These are phyloP conservation scores for Strix aluco DNA, from an alignment of 2,113 vertebrate species.

Conservation along the genomic window DNA sequence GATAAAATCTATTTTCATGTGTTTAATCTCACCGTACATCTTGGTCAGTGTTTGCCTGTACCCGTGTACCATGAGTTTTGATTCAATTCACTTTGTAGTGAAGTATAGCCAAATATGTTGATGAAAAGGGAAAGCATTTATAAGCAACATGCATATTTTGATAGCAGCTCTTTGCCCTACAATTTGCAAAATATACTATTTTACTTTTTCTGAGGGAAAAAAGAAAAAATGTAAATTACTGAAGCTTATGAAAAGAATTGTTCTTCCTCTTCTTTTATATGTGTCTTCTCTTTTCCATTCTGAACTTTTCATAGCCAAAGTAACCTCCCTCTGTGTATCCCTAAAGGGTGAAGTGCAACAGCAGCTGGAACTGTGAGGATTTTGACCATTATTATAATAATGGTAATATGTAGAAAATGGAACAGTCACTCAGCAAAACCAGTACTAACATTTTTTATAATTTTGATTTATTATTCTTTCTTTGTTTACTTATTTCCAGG, in stretches of 20 bases:
- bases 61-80: neutral
- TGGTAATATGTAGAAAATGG: neutral
- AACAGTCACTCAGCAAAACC: neutral
- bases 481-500: neutral
- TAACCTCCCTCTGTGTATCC: neutral
- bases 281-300: neutral
- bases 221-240: neutral
- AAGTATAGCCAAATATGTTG: neutral
- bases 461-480: neutral
- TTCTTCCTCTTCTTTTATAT: neutral
- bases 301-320: neutral
- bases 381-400: neutral
- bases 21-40: neutral
- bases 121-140: neutral
- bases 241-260: neutral
- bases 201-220: neutral
- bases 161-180: neutral
- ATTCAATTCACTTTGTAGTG: neutral
- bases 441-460: neutral
- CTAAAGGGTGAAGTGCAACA: neutral
- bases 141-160: neutral
- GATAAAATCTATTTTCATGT: neutral
- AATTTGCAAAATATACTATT: neutral
- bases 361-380: neutral
- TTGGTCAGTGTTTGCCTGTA: neutral